Evolutionary conservation across 2,797 vertebrate species (phyloP).

Genomic region (Myotis pilosus): DNA sequence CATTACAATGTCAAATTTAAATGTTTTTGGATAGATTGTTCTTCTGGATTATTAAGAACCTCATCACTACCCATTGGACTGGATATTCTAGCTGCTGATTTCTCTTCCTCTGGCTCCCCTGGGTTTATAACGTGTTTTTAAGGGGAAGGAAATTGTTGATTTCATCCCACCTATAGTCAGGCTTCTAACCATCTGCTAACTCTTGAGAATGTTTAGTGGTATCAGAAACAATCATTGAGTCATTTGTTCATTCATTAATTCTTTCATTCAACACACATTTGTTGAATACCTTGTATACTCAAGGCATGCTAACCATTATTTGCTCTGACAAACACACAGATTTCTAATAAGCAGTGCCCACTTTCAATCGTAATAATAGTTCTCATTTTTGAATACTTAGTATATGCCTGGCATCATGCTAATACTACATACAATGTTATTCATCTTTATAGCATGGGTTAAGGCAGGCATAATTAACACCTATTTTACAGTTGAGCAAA

Average conservation of each 20-base stretch:
- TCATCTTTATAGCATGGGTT: background rate
- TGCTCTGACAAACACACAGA: slow-evolving; percentile 1
- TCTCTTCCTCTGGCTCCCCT: background rate
- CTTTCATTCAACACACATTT: slow-evolving; percentile 13
- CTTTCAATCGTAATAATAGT: background rate
- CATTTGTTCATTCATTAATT: background rate
- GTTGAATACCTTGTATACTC: background rate
- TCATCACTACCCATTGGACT: background rate
- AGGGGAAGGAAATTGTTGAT: background rate
- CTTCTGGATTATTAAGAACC: background rate
- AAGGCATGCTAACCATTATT: slow-evolving; percentile 13
- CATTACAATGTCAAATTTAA: background rate
- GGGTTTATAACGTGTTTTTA: background rate
- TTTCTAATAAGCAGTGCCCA: background rate
- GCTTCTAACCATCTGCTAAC: background rate
- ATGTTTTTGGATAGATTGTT: background rate
- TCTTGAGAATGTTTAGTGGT: background rate
- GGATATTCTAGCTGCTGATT: background rate
- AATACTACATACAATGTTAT: background rate
- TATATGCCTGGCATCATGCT: slow-evolving; percentile 5
- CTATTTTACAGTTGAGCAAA: slow-evolving; percentile 2
- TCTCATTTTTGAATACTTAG: slow-evolving; percentile 3
- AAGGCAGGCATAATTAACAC: background rate
- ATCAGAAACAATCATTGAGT: background rate
- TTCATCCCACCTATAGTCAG: background rate